Evolutionary conservation across 2,113 vertebrate species (phyloP).

Genomic region (Malaclemys terrapin): DNA sequence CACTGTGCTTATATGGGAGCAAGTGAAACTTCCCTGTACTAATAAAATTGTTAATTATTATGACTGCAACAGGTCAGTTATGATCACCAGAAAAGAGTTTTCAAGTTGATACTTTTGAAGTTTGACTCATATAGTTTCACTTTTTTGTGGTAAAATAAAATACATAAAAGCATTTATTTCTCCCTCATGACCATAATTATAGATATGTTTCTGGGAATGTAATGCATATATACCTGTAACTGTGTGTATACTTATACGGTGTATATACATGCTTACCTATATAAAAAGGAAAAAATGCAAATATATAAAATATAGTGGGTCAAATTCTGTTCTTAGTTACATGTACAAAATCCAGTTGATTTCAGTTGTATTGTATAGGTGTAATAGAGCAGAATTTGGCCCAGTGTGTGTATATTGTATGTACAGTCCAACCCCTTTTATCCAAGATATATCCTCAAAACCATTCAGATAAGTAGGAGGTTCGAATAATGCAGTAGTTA

Average conservation of each 20-base stretch:
- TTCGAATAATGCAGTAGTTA: neutral
- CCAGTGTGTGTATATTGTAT: neutral
- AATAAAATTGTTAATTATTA: conserved; percentile 5
- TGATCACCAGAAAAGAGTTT: neutral
- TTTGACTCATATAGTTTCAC: neutral
- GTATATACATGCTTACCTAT: neutral
- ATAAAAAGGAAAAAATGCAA: neutral
- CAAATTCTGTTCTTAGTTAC: neutral
- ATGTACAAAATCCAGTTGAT: neutral
- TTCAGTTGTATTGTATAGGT: neutral
- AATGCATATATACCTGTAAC: neutral
- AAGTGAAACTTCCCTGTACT: neutral
- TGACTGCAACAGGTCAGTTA: neutral
- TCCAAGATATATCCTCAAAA: neutral
- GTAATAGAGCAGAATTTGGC: neutral
- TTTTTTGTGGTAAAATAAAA: neutral
- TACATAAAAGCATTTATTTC: neutral
- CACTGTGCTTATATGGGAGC: neutral
- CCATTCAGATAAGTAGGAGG: neutral
- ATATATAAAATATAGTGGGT: neutral
- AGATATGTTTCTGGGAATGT: neutral
- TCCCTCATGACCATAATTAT: neutral
- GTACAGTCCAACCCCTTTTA: neutral
- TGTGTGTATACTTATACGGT: neutral
- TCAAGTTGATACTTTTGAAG: neutral